Evolutionary conservation across 2,113 vertebrate species (phyloP), one percentile per base, ranked within the genome.

Genomic region (Apistogramma diplotaenia): DNA sequence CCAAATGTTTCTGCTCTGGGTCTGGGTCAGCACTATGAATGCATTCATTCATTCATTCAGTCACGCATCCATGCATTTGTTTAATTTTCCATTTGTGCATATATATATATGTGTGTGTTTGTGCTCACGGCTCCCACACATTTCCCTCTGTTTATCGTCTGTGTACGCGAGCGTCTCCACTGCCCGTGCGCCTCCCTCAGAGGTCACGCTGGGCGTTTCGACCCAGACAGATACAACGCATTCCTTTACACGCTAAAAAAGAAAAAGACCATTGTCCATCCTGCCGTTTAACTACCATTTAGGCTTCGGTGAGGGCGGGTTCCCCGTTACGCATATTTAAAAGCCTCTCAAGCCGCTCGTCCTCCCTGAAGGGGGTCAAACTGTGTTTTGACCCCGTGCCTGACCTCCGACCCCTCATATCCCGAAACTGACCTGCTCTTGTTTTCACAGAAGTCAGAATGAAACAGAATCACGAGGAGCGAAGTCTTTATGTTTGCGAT

Each of bases 201-300:
- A 87, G 85, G 75, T 90, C 85, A 51, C 70, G 59, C n/a, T 55
- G 58, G 80, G 88, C 51, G n/a, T 82, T 74, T 57, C 58, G 25
- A 25, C 57, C 25, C 85, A 89, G 88, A 91, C 90, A 87, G 82
- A 91, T 76, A 71, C 82, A 40, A 87, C 56, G 49, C 83, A 85
- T 79, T 91, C 90, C 76, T 91, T 77, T 12, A 56, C 65, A 23
- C 8, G 75, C 54, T 2, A 25, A 19, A 65, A 31, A 46, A 80
- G 33, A 89, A 58, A 86, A 81, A 85, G 79, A 23, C 70, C 15
- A 83, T 89, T 92, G 89, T 92, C 72, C 29, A 0, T 4, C 37
- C 55, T 16, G 58, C 4, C n/a, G 10, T 57, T 73, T 21, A 74
- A 37, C 62, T 4, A 29, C 61, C 25, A 51, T 18, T 65, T 54